These are phyloP conservation scores for Lepidonotus clava DNA, from an alignment of 2,888 invertebrate species.

Conservation along the genomic window DNA sequence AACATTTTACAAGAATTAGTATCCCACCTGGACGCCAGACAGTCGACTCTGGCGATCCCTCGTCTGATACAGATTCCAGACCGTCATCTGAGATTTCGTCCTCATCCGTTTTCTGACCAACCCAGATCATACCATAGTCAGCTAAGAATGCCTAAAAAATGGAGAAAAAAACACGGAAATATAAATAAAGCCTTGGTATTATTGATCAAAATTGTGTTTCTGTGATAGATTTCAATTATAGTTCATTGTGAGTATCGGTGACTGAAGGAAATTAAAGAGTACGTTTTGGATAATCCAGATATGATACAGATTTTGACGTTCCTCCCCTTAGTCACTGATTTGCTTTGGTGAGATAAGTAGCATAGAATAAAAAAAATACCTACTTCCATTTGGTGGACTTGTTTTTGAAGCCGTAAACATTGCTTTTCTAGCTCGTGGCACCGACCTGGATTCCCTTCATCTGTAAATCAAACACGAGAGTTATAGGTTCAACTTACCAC, in stretches of 20 bases:
- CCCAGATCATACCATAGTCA: slow-evolving; percentile 83
- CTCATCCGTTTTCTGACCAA: slow-evolving; percentile 75
- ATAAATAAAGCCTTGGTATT: neutral
- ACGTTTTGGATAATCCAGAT: too few relatives aligned
- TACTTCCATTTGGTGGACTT: slow-evolving; percentile 79
- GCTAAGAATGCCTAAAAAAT: slow-evolving; percentile 81
- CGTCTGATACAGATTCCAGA: slow-evolving; percentile 8
- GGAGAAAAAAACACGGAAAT: too few relatives aligned
- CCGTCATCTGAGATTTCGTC: slow-evolving; percentile 54
- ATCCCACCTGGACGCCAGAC: slow-evolving; percentile 53
- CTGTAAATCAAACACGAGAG: neutral
- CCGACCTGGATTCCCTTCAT: slow-evolving; percentile 56
- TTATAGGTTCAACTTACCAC: too few relatives aligned
- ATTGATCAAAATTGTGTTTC: neutral
- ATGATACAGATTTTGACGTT: too few relatives aligned
- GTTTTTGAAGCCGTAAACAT: slow-evolving; percentile 75
- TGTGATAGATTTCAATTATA: too few relatives aligned
- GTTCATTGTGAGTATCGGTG: too few relatives aligned
- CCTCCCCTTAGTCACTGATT: too few relatives aligned
- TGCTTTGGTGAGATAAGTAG: neutral
- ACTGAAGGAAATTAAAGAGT: too few relatives aligned
- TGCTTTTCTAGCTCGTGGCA: slow-evolving; percentile 73
- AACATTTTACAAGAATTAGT: too few relatives aligned
- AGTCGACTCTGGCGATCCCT: neutral
- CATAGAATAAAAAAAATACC: slow-evolving; percentile 17